These are phyloP conservation scores for Ctenosaura bakeri DNA, from an alignment of 2,797 vertebrate species.

Conservation along the genomic window DNA sequence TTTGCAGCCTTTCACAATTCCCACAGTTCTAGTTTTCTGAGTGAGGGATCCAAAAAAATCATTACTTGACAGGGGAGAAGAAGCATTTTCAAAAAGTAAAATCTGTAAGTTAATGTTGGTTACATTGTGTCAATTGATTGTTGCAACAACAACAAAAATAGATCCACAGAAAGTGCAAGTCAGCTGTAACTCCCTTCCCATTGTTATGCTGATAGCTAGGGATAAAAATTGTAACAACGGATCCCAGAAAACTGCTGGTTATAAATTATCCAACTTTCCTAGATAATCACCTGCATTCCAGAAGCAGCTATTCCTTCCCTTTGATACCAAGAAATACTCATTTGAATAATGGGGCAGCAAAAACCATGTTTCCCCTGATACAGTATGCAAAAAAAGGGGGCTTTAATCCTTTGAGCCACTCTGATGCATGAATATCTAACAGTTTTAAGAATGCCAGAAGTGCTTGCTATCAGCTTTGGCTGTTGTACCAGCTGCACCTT, in stretches of 20 bases:
- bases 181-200: background rate
- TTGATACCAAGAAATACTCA: conserved; percentile 24
- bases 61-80: conserved; percentile 20
- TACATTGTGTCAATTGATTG: conserved; percentile 42
- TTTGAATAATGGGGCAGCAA: conserved; percentile 19
- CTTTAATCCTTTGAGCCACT: background rate
- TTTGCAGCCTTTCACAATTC: conserved; percentile 21
- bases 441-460: background rate
- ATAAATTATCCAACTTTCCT: conserved; percentile 29
- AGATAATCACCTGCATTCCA: conserved; percentile 15
- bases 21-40: conserved; percentile 40
- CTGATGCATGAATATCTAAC: background rate
- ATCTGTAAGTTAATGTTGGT: conserved; percentile 53
- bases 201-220: background rate
- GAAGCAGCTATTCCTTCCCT: conserved; percentile 25
- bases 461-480: too few relatives aligned
- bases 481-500: too few relatives aligned
- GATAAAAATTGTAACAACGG: conserved; percentile 25
- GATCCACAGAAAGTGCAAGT: conserved; percentile 15
- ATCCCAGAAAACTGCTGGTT: background rate
- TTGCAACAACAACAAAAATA: conserved; percentile 6
- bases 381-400: conserved; percentile 3
- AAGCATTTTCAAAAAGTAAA: conserved; percentile 40
- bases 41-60: conserved; percentile 32
- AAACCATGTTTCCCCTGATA: background rate